These are phyloP conservation scores for Gallinago jamesoni DNA, from an alignment of 2,113 vertebrate species.

Conservation along the genomic window DNA sequence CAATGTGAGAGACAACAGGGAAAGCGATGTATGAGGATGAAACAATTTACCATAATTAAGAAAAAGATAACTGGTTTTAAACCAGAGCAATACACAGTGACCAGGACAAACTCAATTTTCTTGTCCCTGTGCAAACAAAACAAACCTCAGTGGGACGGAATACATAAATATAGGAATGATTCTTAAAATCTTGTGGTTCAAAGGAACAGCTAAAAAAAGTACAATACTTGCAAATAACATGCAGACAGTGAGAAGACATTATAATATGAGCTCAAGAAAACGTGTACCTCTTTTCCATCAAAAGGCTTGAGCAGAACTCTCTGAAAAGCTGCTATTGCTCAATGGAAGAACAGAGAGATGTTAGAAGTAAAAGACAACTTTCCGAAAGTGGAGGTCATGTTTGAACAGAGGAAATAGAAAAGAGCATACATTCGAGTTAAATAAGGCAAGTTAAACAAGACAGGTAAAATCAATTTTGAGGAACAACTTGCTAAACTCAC, in stretches of 20 bases:
- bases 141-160: background rate
- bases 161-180: background rate
- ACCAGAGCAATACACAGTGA: background rate
- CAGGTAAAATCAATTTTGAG: conserved; percentile 26
- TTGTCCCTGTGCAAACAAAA: background rate
- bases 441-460: conserved; percentile 28
- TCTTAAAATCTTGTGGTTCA: background rate
- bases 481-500: background rate
- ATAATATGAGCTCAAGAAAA: background rate
- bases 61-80: background rate
- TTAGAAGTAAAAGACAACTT: background rate
- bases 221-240: background rate
- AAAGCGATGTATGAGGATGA: background rate
- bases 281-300: rapidly evolving
- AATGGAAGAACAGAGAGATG: background rate
- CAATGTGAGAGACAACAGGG: background rate
- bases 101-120: background rate
- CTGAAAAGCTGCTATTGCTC: background rate
- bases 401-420: conserved; percentile 18
- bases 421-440: background rate
- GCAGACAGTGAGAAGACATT: background rate
- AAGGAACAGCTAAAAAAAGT: background rate
- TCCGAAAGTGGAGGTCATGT: conserved; percentile 1
- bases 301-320: background rate
- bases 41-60: background rate